Percentiles rank a stretch among this genome's conserved stretches.
These are phyloP conservation scores for Ernsta delagoae DNA, from an alignment of 2,888 invertebrate genomes.

Conservation along the genomic window DNA sequence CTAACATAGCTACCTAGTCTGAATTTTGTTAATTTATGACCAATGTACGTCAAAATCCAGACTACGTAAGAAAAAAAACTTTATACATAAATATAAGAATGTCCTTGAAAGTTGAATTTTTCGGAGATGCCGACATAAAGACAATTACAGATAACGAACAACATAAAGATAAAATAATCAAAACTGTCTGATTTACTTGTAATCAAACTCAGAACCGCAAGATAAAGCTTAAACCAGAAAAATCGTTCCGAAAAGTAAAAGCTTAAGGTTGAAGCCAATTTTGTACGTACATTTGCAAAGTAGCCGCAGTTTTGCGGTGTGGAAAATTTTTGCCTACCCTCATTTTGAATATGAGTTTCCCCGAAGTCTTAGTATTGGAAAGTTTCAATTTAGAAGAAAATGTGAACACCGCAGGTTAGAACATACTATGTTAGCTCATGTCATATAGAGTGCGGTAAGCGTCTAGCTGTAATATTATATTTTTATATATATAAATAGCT, in stretches of 20 bases:
- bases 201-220: too few species aligned
- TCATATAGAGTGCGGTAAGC: neutral
- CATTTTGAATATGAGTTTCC: neutral
- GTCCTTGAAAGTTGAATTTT: too few species aligned
- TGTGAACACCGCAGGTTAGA: neutral
- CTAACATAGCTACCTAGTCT: too few species aligned
- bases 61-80: too few species aligned
- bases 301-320: neutral
- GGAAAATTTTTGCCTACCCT: neutral
- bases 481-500: too few species aligned
- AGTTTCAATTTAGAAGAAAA: constrained; percentile 3
- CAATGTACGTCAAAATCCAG: too few species aligned
- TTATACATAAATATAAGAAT: too few species aligned
- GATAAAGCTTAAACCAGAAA: neutral
- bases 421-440: neutral
- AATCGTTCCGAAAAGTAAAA: neutral
- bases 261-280: neutral
- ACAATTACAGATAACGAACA: too few species aligned
- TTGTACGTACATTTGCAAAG: neutral
- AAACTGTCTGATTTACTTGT: too few species aligned
- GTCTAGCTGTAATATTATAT: neutral
- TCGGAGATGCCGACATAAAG: too few species aligned
- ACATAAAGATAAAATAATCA: too few species aligned
- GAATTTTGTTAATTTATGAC: too few species aligned
- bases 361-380: neutral